Evolutionary conservation across 2,888 invertebrate species (phyloP).

Genomic region (Ectemnius continuus): DNA sequence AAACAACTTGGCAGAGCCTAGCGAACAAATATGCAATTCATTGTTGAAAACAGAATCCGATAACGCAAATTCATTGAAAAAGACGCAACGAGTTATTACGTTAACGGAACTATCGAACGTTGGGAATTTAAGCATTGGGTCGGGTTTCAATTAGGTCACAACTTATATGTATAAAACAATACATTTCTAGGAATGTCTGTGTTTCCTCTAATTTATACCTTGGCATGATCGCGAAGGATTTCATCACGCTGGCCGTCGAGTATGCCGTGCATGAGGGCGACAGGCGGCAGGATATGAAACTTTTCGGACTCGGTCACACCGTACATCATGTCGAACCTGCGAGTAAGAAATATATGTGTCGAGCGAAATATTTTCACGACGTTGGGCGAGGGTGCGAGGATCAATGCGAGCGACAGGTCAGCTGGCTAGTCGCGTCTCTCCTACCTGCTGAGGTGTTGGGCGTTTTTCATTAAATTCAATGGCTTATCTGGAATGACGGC

Average conservation of each 20-base stretch:
- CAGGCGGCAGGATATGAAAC: constrained; percentile 86
- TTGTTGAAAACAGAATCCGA: too few relatives aligned
- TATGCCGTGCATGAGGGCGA: constrained; percentile 86
- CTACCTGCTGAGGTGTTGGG: constrained; percentile 87
- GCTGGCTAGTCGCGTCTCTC: constrained; percentile 42
- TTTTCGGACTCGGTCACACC: constrained; percentile 92
- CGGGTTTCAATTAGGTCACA: too few relatives aligned
- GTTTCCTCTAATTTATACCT: constrained; percentile 57
- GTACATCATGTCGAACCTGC: constrained; percentile 90
- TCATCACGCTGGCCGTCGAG: constrained; percentile 87
- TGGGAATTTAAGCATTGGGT: too few relatives aligned
- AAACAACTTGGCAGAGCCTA: too few relatives aligned
- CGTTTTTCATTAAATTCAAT: constrained; percentile 86
- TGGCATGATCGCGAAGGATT: constrained; percentile 87
- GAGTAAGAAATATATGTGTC: neutral
- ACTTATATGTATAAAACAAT: too few relatives aligned
- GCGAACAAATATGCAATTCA: too few relatives aligned
- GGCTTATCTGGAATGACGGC: constrained; percentile 91
- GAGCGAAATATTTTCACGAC: neutral
- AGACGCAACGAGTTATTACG: too few relatives aligned
- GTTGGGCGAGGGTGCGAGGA: neutral
- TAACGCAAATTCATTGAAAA: too few relatives aligned
- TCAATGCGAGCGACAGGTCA: neutral
- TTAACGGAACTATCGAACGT: too few relatives aligned
- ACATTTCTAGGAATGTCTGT: neutral